These are phyloP conservation scores for Apamea anceps DNA, from an alignment of 2,888 invertebrate genomes.

Conservation along the genomic window DNA sequence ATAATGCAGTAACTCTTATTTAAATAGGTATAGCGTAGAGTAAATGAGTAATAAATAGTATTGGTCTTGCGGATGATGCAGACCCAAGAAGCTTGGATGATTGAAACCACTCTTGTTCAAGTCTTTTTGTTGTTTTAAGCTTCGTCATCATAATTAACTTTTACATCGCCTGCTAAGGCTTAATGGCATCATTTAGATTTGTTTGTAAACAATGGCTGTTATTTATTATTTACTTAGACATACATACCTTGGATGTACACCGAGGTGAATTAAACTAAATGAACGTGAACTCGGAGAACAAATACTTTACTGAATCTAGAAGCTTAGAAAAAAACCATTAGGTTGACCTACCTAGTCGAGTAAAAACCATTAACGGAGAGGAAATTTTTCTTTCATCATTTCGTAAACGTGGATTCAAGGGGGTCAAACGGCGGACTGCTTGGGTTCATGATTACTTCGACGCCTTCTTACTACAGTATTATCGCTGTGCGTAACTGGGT, in stretches of 20 bases:
- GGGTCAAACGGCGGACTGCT: constrained; percentile 22
- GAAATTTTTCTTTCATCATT: constrained; percentile 5
- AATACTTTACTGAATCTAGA: constrained; percentile 7
- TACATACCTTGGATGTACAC: too few species aligned
- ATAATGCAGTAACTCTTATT: background rate
- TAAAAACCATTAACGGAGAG: background rate
- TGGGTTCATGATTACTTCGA: constrained; percentile 38
- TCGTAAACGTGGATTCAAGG: constrained; percentile 19
- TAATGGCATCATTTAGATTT: background rate
- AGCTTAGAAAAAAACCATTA: constrained; percentile 20
- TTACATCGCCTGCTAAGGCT: background rate
- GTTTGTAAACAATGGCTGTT: background rate
- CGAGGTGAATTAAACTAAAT: constrained; percentile 19
- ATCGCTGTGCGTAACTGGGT: constrained; percentile 76
- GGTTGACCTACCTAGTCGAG: background rate
- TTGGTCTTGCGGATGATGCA: background rate
- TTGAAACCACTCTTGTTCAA: background rate
- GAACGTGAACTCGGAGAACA: background rate
- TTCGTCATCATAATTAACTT: background rate
- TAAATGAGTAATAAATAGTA: too few species aligned
- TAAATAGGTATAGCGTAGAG: background rate
- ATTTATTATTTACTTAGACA: background rate
- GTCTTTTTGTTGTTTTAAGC: background rate
- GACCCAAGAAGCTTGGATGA: background rate
- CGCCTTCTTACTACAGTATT: constrained; percentile 39